These are phyloP conservation scores for Pantala flavescens DNA, from an alignment of 1,140 invertebrate species.

Conservation along the genomic window DNA sequence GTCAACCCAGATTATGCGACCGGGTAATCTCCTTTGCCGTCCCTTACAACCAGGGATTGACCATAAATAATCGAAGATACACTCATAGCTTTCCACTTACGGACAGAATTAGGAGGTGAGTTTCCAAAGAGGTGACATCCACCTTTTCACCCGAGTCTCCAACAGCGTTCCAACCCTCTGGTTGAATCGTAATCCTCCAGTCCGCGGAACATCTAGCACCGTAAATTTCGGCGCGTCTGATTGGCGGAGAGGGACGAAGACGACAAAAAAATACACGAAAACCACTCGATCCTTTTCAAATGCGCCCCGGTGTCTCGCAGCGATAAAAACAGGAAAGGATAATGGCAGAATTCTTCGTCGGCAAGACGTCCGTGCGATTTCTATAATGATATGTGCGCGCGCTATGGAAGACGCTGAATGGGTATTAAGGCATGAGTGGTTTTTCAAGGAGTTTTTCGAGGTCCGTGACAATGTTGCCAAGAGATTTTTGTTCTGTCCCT, in stretches of 20 bases:
- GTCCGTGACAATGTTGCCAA: neutral
- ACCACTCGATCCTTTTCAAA: neutral
- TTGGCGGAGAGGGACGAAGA: too few species aligned
- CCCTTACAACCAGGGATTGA: too few species aligned
- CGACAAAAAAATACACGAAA: neutral
- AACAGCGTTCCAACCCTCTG: too few species aligned
- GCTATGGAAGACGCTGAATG: neutral
- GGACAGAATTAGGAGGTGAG: too few species aligned
- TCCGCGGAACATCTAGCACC: neutral
- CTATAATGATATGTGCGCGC: conserved; percentile 1
- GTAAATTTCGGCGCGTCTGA: neutral
- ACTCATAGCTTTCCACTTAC: too few species aligned
- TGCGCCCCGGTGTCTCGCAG: neutral
- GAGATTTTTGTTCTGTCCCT: neutral
- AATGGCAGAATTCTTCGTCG: neutral
- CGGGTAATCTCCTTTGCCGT: too few species aligned
- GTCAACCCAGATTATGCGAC: too few species aligned
- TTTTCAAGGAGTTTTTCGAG: neutral
- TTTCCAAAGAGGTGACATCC: too few species aligned
- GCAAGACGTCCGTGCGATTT: neutral
- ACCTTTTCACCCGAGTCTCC: too few species aligned
- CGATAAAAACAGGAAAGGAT: neutral
- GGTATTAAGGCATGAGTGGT: neutral
- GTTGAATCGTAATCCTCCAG: too few species aligned
- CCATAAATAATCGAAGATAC: too few species aligned